Conservation (phyloP, 2,888 invertebrate genomes). For the Heliconius ethilla region DNA sequence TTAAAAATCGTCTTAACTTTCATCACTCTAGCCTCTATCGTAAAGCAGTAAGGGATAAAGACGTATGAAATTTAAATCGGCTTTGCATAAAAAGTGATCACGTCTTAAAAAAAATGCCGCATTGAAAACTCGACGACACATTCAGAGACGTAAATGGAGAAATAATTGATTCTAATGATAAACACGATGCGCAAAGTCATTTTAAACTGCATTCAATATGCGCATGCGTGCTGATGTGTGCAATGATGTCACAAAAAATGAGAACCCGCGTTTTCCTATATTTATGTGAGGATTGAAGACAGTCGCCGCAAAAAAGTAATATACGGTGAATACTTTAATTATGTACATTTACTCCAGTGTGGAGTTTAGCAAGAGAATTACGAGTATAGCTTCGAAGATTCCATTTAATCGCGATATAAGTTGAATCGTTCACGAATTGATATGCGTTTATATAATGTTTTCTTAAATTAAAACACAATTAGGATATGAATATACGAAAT, state of each 20-base stretch:
- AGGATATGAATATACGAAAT: neutral
- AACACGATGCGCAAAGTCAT: conserved; percentile 61
- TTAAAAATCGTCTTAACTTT: conserved; percentile 25
- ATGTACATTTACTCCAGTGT: conserved; percentile 23
- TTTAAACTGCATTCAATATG: conserved; percentile 59
- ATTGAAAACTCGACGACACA: conserved; percentile 58
- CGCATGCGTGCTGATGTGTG: conserved; percentile 53
- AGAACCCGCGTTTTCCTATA: conserved; percentile 54
- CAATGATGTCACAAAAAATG: conserved; percentile 63
- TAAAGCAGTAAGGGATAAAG: conserved; percentile 24
- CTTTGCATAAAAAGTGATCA: conserved; percentile 60
- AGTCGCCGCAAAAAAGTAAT: conserved; percentile 33
- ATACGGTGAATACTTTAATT: conserved; percentile 34
- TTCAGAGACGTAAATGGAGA: conserved; percentile 56
- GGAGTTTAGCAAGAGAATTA: conserved; percentile 22
- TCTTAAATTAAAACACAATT: conserved; percentile 4
- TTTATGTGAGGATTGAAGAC: conserved; percentile 37
- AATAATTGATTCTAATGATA: conserved; percentile 74
- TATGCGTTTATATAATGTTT: neutral
- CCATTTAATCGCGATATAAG: conserved; percentile 18
- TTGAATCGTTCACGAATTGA: conserved; percentile 12
- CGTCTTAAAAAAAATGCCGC: conserved; percentile 63
- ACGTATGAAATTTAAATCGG: conserved; percentile 12
- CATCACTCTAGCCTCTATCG: conserved; percentile 19
- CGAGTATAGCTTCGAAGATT: neutral